A percentile compares a stretch with the other conserved stretches of the same genome.
Evolutionary conservation across 2,888 invertebrate genomes (phyloP).

Genomic region (Melanchra persicariae): DNA sequence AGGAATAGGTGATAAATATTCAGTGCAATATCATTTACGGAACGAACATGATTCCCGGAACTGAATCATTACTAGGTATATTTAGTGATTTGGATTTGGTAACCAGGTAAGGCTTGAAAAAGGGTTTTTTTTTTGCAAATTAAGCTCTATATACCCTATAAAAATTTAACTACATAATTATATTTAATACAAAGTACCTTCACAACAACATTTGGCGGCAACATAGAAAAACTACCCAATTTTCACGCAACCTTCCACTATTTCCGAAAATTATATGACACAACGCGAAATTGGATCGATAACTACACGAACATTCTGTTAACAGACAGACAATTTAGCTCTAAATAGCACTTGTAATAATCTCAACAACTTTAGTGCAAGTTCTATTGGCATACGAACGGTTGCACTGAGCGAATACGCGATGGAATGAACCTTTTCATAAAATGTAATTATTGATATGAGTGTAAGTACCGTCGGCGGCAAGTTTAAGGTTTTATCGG

Average conservation of each 20-base stretch:
- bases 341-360: conserved; percentile 16
- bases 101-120: neutral
- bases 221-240: neutral
- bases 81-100: neutral
- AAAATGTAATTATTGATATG: conserved; percentile 8
- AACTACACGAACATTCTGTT: conserved; percentile 29
- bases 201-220: conserved; percentile 12
- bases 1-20: neutral
- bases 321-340: conserved; percentile 15
- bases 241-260: conserved; percentile 22
- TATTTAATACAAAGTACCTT: conserved; percentile 16
- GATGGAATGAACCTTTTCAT: conserved; percentile 26
- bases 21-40: neutral
- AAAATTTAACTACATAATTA: too few species aligned
- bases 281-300: conserved; percentile 34
- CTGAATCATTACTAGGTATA: neutral
- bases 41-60: neutral
- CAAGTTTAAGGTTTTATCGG: conserved; percentile 46
- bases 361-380: conserved; percentile 22
- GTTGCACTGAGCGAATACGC: neutral
- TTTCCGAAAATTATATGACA: conserved; percentile 26
- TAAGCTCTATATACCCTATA: too few species aligned
- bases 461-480: conserved; percentile 9
- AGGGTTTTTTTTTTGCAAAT: neutral
- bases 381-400: conserved; percentile 19